These are phyloP conservation scores for Labia minor DNA, from an alignment of 2,888 invertebrate genomes.

Conservation along the genomic window DNA sequence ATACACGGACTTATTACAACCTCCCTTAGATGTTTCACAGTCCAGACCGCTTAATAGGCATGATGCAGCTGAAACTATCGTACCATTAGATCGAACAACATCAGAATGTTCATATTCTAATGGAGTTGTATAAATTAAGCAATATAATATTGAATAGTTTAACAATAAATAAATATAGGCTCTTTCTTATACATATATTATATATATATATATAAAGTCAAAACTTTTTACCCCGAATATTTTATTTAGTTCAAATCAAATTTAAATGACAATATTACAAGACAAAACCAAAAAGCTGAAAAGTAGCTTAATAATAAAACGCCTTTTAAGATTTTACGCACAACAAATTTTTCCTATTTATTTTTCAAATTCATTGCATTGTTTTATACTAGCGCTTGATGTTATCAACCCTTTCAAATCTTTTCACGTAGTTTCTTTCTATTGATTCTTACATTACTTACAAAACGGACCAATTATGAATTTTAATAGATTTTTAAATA, in stretches of 20 bases:
- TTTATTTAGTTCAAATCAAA: neutral
- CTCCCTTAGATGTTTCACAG: slow-evolving; percentile 39
- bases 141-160: neutral
- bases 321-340: neutral
- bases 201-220: neutral
- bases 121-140: neutral
- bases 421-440: too few species aligned
- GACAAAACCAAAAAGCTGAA: too few species aligned
- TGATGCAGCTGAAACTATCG: neutral
- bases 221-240: neutral
- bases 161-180: neutral
- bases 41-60: neutral
- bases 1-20: slow-evolving; percentile 68
- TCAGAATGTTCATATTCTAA: neutral
- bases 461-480: too few species aligned
- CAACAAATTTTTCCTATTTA: too few species aligned
- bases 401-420: too few species aligned
- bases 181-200: too few species aligned
- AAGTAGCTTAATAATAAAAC: neutral
- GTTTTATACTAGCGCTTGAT: too few species aligned
- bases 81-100: neutral
- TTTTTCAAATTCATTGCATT: too few species aligned
- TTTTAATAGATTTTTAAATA: too few species aligned
- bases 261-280: neutral
- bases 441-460: too few species aligned